Evolutionary conservation across 2,113 vertebrate genomes (phyloP), one percentile per base, ranked within the genome.

Genomic region (Rhagologus leucostigma): DNA sequence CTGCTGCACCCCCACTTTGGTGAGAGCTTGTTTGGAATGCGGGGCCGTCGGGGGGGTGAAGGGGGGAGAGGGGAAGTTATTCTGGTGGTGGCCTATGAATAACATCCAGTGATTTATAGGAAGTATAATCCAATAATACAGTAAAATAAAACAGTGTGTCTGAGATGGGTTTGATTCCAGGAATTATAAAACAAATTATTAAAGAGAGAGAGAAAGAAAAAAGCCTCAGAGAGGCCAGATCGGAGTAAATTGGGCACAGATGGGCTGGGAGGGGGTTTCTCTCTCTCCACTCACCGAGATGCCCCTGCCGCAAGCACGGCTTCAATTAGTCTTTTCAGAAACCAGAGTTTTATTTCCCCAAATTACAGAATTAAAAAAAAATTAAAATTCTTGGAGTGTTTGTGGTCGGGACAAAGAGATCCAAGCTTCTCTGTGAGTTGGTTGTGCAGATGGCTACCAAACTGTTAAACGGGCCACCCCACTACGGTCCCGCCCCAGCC

Each of bases 81-180:
- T 98, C 98, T 98, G 98, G 98, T 98, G 98, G 97, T 97, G 97
- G 97, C 97, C 98, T 97, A 96, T 96, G 96, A 99, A 99, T 99
- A 99, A 99, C 99, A 99, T 99, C 98, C 98, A 98, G 98, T 99
- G 99, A 99, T 99, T 99, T 99, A 99, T 99, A 99, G 98, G 98
- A 99, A 99, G 98, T 98, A 99, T 99, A 99, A 99, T 99, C 99
- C 99, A 99, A 99, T 99, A 99, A 99, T 98, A 99, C 98, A 98
- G 98, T 99, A 99, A 99, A 99, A 99, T 97, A 97, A 98, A 98
- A 98, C 98, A 98, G 98, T 98, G 97, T 98, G 98, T 97, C 98
- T 98, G 98, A 98, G 97, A 99, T 98, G 98, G 98, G 98, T 99
- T 99, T 99, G 98, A 99, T 99, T 99, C 98, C 98, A 98, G 97